Conservation (phyloP, 2,113 vertebrate species). For the Pyrgilauda ruficollis region DNA sequence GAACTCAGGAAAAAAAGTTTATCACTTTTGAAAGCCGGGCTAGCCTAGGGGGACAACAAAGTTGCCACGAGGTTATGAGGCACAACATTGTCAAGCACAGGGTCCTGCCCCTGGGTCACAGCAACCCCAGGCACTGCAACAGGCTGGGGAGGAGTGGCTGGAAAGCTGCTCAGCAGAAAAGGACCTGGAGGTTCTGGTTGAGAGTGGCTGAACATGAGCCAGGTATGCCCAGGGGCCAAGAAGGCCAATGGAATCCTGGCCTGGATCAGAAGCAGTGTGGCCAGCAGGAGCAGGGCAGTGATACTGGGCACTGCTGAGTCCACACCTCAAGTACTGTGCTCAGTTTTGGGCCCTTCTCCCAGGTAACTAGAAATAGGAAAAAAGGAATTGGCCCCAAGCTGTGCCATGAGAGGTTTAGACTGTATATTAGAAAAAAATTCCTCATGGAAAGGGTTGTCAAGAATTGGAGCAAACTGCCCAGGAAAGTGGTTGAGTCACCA, state of each 20-base stretch:
- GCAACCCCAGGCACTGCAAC: rapidly evolving
- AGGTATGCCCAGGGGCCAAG: background rate
- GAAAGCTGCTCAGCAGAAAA: background rate
- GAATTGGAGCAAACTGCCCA: background rate
- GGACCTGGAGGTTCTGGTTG: rapidly evolving
- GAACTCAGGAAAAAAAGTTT: background rate
- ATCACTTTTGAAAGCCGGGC: background rate
- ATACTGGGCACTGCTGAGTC: background rate
- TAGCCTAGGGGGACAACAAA: background rate
- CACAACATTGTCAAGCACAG: background rate
- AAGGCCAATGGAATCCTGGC: background rate
- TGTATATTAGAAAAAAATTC: background rate
- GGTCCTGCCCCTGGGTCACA: background rate
- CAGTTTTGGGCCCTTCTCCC: background rate
- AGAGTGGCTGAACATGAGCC: background rate
- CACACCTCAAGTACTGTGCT: background rate
- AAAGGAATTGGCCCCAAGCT: background rate
- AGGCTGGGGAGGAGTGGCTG: background rate
- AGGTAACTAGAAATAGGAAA: background rate
- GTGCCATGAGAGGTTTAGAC: background rate
- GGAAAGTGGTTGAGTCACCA: background rate
- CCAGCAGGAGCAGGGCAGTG: background rate
- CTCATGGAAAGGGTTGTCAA: background rate
- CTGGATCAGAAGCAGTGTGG: background rate
- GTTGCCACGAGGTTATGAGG: background rate